Evolutionary conservation across 2,888 invertebrate genomes (phyloP).

Genomic region (Carabus problematicus): DNA sequence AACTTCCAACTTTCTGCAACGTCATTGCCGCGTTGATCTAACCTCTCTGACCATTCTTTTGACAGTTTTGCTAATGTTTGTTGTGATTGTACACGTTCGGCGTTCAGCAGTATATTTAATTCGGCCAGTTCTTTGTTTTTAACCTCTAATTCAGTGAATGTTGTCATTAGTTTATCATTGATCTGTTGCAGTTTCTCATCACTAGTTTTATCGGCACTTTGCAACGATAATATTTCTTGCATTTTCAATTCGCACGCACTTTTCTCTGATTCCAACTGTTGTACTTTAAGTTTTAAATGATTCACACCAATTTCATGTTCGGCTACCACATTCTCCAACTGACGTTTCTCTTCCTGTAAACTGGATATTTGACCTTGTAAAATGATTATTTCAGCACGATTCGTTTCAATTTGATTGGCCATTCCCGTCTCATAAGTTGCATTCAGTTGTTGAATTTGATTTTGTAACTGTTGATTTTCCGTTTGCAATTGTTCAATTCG

Average conservation of each 20-base stretch:
- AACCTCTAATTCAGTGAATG: constrained; percentile 52
- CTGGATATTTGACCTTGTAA: constrained; percentile 22
- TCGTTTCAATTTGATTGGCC: constrained; percentile 16
- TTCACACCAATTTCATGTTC: constrained; percentile 44
- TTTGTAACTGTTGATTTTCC: constrained; percentile 48
- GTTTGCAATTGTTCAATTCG: constrained; percentile 43
- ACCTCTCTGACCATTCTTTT: constrained; percentile 62
- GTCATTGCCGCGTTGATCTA: constrained; percentile 72
- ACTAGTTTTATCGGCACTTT: constrained; percentile 34
- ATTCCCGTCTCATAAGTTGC: constrained; percentile 43
- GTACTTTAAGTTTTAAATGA: constrained; percentile 40
- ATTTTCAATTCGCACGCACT: constrained; percentile 47
- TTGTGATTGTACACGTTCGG: constrained; percentile 42
- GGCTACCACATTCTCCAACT: constrained; percentile 35
- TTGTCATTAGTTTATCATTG: constrained; percentile 50
- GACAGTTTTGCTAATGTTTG: constrained; percentile 50
- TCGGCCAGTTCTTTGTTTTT: constrained; percentile 57
- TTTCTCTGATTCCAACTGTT: constrained; percentile 46
- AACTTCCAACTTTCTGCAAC: constrained; percentile 75
- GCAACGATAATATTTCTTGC: constrained; percentile 45
- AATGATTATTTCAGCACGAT: constrained; percentile 24
- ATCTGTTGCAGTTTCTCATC: constrained; percentile 49
- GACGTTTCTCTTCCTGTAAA: constrained; percentile 38
- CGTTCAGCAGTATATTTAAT: constrained; percentile 50
- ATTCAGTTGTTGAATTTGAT: constrained; percentile 44